Evolutionary conservation across 2,888 invertebrate species (phyloP).

Genomic region (Adela reaumurella): DNA sequence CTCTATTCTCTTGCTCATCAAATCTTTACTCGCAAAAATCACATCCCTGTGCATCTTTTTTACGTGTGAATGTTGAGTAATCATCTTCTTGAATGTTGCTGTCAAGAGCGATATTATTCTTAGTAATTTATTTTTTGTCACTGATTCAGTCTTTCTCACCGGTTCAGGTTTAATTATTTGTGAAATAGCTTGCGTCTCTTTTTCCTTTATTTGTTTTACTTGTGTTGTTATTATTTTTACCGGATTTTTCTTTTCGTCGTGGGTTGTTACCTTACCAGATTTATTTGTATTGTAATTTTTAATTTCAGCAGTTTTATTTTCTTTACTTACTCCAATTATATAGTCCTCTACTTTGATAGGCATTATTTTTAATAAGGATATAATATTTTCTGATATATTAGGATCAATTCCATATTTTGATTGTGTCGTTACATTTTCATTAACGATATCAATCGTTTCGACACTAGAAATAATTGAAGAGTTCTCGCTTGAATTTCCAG

Average conservation of each 20-base stretch:
- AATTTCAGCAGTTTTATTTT: no score
- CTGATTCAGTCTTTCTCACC: no score
- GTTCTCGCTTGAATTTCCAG: neutral
- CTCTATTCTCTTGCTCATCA: slow-evolving; percentile 20
- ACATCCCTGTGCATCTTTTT: slow-evolving; percentile 29
- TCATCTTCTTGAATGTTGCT: slow-evolving; percentile 40
- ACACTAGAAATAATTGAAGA: no score
- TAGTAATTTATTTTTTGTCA: slow-evolving; percentile 20
- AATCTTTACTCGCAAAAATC: slow-evolving; percentile 23
- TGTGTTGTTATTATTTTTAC: slow-evolving; percentile 14
- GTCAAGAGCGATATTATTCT: slow-evolving; percentile 39
- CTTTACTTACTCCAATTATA: no score
- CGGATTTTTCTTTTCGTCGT: slow-evolving; percentile 1
- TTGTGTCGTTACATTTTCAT: no score
- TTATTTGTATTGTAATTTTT: slow-evolving; percentile 27
- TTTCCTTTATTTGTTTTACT: no score
- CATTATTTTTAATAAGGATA: no score
- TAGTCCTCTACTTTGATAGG: no score
- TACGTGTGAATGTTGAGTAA: slow-evolving; percentile 36
- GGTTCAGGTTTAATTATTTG: no score
- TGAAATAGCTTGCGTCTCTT: slow-evolving; percentile 16
- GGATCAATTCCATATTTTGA: slow-evolving; percentile 25
- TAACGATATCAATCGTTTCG: no score
- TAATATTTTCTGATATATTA: no score
- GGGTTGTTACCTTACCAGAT: slow-evolving; percentile 14